phyloP scores from a whole-genome alignment of 2,113 vertebrate species.

The Aspiorhynchus laticeps region DNA sequence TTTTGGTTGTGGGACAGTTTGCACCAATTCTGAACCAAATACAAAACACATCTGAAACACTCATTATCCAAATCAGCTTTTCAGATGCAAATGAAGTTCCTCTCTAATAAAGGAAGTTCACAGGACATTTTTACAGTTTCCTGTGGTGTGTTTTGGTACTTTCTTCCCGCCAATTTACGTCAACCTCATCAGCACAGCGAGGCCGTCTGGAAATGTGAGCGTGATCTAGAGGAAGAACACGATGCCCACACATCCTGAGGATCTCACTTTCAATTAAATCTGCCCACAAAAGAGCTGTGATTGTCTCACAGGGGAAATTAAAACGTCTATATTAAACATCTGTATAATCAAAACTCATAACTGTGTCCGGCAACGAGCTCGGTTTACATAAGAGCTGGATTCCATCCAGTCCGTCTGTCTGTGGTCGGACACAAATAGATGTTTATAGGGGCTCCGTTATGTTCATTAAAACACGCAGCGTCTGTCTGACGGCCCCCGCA shows the following conservation, averaged over 20 bases:
- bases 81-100: neutral
- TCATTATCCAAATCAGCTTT: neutral
- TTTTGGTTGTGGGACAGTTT: too few species aligned
- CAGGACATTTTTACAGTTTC: constrained; percentile 10
- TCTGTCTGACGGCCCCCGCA: constrained; percentile 48
- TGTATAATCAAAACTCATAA: neutral
- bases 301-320: constrained; percentile 10
- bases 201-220: neutral
- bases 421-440: constrained; percentile 31
- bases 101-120: neutral
- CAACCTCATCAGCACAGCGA: neutral
- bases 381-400: neutral
- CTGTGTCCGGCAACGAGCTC: neutral
- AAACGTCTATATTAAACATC: neutral
- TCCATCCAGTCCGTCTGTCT: neutral
- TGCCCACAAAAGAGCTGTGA: neutral
- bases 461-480: constrained; percentile 36
- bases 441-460: constrained; percentile 34
- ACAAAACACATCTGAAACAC: neutral
- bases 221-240: neutral
- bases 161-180: neutral
- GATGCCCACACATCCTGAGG: neutral
- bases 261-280: constrained; percentile 24
- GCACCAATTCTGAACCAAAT: too few species aligned
- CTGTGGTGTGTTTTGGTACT: neutral